Conservation (phyloP, 1,140 invertebrate species). For the Venustaconcha ellipsiformis region DNA sequence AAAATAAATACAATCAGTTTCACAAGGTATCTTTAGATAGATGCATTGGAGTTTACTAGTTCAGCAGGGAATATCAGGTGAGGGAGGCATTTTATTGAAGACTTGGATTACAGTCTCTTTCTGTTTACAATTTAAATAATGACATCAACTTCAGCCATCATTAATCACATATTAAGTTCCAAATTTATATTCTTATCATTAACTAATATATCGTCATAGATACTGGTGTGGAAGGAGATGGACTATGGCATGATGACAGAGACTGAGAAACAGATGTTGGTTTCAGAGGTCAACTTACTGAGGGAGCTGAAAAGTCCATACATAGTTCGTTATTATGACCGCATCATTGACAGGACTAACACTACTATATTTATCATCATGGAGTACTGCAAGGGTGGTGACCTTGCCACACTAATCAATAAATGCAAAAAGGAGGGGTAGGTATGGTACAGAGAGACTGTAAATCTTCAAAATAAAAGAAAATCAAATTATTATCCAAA, state of each 20-base stretch:
- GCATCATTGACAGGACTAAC: conserved; percentile 64
- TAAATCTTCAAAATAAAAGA: neutral
- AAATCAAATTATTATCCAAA: too few species aligned
- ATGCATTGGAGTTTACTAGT: too few species aligned
- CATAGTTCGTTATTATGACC: conserved; percentile 66
- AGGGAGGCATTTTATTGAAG: too few species aligned
- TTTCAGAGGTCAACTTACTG: conserved; percentile 67
- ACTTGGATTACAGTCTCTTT: too few species aligned
- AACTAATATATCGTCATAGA: conserved; percentile 37
- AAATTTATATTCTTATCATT: too few species aligned
- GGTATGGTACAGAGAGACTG: conserved; percentile 5
- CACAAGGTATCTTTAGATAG: too few species aligned
- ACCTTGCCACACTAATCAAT: conserved; percentile 59
- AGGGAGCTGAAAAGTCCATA: conserved; percentile 64
- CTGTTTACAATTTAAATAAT: too few species aligned
- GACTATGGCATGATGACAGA: conserved; percentile 67
- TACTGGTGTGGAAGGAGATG: conserved; percentile 68
- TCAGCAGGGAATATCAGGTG: too few species aligned
- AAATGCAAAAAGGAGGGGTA: conserved; percentile 60
- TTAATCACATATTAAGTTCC: too few species aligned
- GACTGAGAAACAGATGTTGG: conserved; percentile 67
- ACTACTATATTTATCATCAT: conserved; percentile 66
- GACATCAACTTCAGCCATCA: too few species aligned
- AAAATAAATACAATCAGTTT: too few species aligned
- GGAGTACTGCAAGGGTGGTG: conserved; percentile 68